Conservation (phyloP, 2,888 invertebrate species). For the Carterocephalus palaemon region DNA sequence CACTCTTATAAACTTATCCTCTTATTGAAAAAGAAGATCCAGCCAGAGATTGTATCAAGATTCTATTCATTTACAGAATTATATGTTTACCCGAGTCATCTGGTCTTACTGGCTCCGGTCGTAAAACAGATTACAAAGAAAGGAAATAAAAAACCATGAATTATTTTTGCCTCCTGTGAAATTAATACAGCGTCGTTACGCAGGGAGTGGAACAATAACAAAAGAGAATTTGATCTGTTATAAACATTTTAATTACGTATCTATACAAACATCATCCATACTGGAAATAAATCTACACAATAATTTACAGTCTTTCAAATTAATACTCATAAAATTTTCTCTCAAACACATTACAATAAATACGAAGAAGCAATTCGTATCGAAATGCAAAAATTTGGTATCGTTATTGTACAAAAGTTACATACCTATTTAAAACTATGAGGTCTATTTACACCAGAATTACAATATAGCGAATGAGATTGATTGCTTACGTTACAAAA, state of each 20-base stretch:
- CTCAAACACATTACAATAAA: conserved; percentile 68
- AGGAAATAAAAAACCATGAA: conserved; percentile 62
- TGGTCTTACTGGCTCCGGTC: conserved; percentile 56
- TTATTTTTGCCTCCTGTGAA: conserved; percentile 47
- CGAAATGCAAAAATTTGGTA: conserved; percentile 77
- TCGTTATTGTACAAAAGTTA: conserved; percentile 77
- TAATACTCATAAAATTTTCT: conserved; percentile 70
- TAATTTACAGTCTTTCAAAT: conserved; percentile 78
- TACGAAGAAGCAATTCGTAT: conserved; percentile 69
- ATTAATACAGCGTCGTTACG: conserved; percentile 36
- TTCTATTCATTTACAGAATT: conserved; percentile 63
- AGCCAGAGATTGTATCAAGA: conserved; percentile 46
- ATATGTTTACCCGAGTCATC: conserved; percentile 66
- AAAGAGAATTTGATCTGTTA: conserved; percentile 49
- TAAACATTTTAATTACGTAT: conserved; percentile 73
- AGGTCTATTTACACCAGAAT: conserved; percentile 63
- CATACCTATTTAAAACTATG: conserved; percentile 52
- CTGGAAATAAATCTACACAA: conserved; percentile 70
- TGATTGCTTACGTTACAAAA: conserved; percentile 58
- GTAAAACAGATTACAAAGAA: conserved; percentile 66
- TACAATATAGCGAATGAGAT: conserved; percentile 58
- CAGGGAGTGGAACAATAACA: conserved; percentile 26
- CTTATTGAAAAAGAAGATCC: conserved; percentile 50
- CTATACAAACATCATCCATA: conserved; percentile 75
- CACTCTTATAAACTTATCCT: conserved; percentile 32